Conservation (phyloP, 2,797 vertebrate genomes). For the Nyctibius grandis region DNA sequence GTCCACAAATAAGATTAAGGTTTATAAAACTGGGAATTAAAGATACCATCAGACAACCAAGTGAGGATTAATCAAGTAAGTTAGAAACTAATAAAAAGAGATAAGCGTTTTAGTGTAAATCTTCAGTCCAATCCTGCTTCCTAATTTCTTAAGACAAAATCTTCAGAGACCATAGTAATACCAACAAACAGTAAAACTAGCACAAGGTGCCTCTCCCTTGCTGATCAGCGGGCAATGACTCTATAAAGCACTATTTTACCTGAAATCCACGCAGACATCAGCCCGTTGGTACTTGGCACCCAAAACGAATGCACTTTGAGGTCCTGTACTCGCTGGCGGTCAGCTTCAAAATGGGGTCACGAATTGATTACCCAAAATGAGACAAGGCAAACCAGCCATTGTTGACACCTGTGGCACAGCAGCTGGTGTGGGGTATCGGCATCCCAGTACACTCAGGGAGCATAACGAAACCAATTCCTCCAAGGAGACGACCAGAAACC, state of each 20-base stretch:
- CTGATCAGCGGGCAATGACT: neutral
- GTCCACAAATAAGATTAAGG: neutral
- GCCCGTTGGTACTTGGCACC: accelerated
- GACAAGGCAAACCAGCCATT: neutral
- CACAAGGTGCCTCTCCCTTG: neutral
- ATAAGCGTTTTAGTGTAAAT: neutral
- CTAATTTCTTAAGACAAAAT: neutral
- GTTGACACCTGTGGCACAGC: neutral
- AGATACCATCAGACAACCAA: neutral
- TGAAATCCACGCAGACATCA: neutral
- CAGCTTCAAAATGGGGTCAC: neutral
- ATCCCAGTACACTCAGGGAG: neutral
- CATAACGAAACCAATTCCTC: neutral
- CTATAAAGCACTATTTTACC: neutral
- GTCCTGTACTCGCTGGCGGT: neutral
- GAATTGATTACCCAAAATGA: neutral
- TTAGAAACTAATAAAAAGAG: neutral
- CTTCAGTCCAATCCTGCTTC: neutral
- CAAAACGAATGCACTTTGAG: neutral
- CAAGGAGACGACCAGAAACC: neutral
- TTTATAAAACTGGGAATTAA: neutral
- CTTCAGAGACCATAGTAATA: neutral
- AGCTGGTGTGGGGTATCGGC: accelerated
- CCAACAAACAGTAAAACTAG: neutral
- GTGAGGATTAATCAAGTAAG: neutral